Evolutionary conservation across 1,140 invertebrate species (phyloP).

Genomic region (Gyrodactylus salaris): DNA sequence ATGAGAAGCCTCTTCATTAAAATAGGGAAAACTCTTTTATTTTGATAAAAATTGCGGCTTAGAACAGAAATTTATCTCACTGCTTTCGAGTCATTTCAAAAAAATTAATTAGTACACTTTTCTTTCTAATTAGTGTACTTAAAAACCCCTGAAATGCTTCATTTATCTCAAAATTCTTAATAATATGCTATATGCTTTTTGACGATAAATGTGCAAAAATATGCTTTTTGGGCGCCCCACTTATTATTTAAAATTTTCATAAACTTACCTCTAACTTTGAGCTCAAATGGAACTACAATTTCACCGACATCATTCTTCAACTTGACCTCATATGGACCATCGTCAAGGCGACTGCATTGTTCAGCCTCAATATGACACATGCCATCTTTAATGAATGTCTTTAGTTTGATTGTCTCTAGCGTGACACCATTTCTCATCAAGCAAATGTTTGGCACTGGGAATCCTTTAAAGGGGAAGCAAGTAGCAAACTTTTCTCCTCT

Average conservation of each 20-base stretch:
- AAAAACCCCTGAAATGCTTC: too few species aligned
- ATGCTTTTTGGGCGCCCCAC: too few species aligned
- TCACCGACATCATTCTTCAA: constrained; percentile 11
- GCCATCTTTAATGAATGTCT: constrained; percentile 3
- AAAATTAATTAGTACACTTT: too few species aligned
- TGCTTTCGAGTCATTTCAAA: too few species aligned
- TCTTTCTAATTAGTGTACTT: too few species aligned
- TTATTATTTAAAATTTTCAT: constrained; percentile 1
- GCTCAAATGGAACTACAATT: constrained; percentile 10
- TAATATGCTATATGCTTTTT: too few species aligned
- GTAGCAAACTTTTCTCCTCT: constrained; percentile 9
- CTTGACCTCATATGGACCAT: constrained; percentile 12
- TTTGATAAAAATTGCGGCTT: too few species aligned
- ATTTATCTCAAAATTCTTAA: too few species aligned
- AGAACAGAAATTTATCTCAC: too few species aligned
- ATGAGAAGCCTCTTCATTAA: too few species aligned
- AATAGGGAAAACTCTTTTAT: too few species aligned
- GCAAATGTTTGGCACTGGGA: constrained; percentile 15
- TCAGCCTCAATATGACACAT: constrained; percentile 9
- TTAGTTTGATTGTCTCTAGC: constrained; percentile 36
- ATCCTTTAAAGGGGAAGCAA: constrained; percentile 12
- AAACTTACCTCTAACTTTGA: constrained; percentile 12
- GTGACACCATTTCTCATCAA: constrained; percentile 35
- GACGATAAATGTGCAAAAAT: too few species aligned
- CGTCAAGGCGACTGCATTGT: constrained; percentile 8